Evolutionary conservation across 2,113 vertebrate genomes (phyloP).

Genomic region (Sporophila hypoxantha): DNA sequence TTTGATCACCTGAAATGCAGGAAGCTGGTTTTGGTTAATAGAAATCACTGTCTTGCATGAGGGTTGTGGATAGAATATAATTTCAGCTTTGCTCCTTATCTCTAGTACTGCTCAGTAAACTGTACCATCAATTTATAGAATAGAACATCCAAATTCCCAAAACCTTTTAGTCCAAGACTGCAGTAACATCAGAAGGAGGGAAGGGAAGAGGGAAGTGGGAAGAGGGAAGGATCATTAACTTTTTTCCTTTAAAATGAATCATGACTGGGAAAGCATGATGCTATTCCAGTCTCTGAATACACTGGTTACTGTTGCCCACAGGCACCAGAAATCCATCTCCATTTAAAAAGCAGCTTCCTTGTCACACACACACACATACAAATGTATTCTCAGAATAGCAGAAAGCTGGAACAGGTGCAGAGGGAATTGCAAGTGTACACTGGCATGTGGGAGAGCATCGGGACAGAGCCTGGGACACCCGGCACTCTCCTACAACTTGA

Average conservation of each 20-base stretch:
- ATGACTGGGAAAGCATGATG: not conserved
- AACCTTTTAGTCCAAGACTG: not conserved
- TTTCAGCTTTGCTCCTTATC: not conserved
- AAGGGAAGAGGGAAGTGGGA: not conserved
- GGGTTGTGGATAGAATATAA: constrained; percentile 4
- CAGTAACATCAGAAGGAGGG: not conserved
- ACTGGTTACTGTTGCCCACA: not conserved
- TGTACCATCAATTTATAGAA: not conserved
- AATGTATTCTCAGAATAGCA: constrained; percentile 22
- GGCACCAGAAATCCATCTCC: not conserved
- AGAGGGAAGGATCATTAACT: not conserved
- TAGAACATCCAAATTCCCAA: not conserved
- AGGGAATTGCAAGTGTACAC: not conserved
- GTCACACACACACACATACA: not conserved
- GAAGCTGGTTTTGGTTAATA: constrained; percentile 14
- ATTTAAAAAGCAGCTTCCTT: not conserved
- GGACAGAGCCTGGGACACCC: not conserved
- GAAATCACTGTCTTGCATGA: constrained; percentile 29
- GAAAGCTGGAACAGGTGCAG: constrained; percentile 27
- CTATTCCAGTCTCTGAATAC: not conserved
- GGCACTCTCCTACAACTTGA: not conserved
- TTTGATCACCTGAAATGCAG: constrained; percentile 23
- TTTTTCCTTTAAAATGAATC: not conserved
- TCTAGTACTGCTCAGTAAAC: not conserved
- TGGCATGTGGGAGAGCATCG: not conserved